Evolutionary conservation across 1,140 invertebrate species (phyloP), one percentile per base, ranked within the genome.

Genomic region (Scaptomyza montana): DNA sequence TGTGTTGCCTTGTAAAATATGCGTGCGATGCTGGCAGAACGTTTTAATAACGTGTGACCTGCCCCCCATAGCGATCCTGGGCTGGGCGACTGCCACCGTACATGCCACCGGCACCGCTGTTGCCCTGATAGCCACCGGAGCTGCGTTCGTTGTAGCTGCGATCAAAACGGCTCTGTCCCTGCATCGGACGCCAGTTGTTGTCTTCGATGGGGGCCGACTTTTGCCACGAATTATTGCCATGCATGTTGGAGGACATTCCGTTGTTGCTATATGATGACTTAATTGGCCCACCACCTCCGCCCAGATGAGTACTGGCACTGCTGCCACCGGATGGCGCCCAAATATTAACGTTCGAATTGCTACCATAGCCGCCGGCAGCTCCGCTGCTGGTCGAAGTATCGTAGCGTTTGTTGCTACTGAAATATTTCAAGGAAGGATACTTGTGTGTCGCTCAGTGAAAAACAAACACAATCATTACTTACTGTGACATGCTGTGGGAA

Each of bases 61-160:
- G 81, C 5, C 82, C 80, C 7, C 90, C 77, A 10, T 90, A 90
- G 19, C 89, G 89, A 67, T 90, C 89, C 59, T 87, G 87, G 8
- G 73, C 33, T 0, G 82, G 80, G 0, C 90, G 81, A 47, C 79
- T 80, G 51, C 82, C 78, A 0, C 84, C 84, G 12, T 90, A 90
- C 78, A 90, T 85, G 41, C 84, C 84, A 2, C 79, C 74, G 2
- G 63, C 54, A 2, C 76, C 60, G 25, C 77, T 77, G 39, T 78
- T 76, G 46, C 81, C 79, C 43, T 91, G 81, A 47, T 89, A 89
- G 45, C 90, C 86, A 43, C 80, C 74, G 33, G 78, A 72, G 2
- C 87, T 82, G 10, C 91, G 89, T 62, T 92, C 91, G 66, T 90
- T 92, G 50, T 91, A 92, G 9, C 77, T 80, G 30, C 91, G 87